Percentiles rank a stretch among this genome's conserved stretches.
These are phyloP conservation scores for Dasysyrphus albostriatus DNA, from an alignment of 2,888 invertebrate genomes.

Conservation along the genomic window DNA sequence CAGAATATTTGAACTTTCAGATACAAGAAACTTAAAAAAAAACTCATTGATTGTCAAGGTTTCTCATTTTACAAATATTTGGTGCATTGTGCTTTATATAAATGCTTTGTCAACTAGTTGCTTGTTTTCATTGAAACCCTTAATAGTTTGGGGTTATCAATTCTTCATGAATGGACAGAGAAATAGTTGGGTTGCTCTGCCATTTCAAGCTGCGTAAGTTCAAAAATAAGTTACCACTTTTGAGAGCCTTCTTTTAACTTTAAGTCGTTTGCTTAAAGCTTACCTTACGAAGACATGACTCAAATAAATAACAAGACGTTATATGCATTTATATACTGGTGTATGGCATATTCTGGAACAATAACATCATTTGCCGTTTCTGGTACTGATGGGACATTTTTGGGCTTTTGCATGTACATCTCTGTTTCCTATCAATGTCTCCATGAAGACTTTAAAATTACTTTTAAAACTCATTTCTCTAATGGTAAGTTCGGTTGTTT, in stretches of 20 bases:
- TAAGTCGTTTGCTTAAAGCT: too few relatives aligned
- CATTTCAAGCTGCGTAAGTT: slow-evolving; percentile 14
- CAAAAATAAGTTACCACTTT: neutral
- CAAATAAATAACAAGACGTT: too few relatives aligned
- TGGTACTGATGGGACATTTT: slow-evolving; percentile 12
- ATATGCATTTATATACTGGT: neutral
- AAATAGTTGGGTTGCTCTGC: neutral
- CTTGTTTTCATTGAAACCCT: neutral
- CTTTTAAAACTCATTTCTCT: neutral
- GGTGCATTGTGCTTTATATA: neutral
- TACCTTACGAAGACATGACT: too few relatives aligned
- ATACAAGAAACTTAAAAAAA: neutral
- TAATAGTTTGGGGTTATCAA: slow-evolving; percentile 6
- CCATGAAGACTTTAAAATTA: neutral
- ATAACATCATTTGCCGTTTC: neutral
- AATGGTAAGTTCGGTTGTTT: neutral
- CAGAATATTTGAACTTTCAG: neutral
- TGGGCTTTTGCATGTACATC: slow-evolving; percentile 31
- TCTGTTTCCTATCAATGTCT: slow-evolving; percentile 16
- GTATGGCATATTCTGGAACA: neutral
- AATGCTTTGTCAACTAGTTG: neutral
- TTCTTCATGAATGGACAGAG: neutral
- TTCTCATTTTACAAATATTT: neutral
- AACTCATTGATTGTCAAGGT: neutral
- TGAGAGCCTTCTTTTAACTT: neutral